Conservation (phyloP, 2,113 vertebrate genomes). For the Callithrix jacchus region DNA sequence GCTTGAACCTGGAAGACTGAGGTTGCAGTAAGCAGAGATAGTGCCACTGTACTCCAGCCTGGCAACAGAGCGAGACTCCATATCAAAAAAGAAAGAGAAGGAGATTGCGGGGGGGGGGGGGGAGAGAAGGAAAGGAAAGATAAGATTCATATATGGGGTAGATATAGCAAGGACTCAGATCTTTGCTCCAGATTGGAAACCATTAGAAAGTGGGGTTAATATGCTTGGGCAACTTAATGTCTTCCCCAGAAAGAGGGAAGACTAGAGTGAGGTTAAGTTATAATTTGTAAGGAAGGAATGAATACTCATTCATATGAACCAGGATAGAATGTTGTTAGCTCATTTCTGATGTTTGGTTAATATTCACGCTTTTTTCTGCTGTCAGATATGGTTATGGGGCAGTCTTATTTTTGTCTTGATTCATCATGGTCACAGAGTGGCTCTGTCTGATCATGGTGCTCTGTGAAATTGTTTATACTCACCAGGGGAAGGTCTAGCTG, state of each 20-base stretch:
- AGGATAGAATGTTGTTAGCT: no score
- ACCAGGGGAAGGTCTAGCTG: not conserved
- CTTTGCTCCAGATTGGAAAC: not conserved
- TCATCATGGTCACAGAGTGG: not conserved
- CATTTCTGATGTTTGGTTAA: not conserved
- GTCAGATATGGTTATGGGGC: not conserved
- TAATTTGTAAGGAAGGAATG: not conserved
- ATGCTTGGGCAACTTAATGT: not conserved
- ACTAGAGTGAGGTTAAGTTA: not conserved
- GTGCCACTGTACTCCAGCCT: no score
- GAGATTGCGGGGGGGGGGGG: no score
- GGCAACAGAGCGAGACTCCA: no score
- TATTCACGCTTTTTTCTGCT: not conserved
- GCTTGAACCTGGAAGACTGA: no score
- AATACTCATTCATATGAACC: not conserved
- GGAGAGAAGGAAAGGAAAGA: no score
- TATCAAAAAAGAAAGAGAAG: no score
- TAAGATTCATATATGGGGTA: not conserved
- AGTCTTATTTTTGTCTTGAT: not conserved
- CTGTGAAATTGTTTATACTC: not conserved
- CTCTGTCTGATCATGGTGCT: not conserved
- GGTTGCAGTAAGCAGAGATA: no score
- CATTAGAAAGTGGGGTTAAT: not conserved
- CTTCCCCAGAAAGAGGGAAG: not conserved
- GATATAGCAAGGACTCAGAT: not conserved